These are phyloP conservation scores for Tenthredo scrophulariae DNA, from an alignment of 2,888 invertebrate genomes.

Conservation along the genomic window DNA sequence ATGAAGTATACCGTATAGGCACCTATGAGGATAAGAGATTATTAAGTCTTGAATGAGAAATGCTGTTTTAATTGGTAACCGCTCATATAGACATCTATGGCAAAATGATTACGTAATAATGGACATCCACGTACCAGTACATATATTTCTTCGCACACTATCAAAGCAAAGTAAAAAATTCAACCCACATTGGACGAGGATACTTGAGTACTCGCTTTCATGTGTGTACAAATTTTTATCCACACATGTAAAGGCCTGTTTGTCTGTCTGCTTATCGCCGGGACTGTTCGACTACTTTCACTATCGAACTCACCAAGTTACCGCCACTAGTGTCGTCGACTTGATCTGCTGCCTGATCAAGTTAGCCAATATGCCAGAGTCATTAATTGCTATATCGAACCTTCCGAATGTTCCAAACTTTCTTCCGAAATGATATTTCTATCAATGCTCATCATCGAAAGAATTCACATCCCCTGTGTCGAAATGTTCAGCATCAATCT, in stretches of 20 bases:
- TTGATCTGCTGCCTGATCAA: neutral
- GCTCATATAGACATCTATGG: neutral
- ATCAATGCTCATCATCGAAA: neutral
- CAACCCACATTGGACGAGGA: conserved; percentile 33
- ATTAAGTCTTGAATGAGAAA: neutral
- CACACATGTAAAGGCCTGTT: neutral
- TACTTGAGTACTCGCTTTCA: neutral
- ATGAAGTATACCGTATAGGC: neutral
- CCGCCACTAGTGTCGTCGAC: neutral
- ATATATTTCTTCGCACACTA: neutral
- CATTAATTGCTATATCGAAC: neutral
- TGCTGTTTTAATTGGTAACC: neutral
- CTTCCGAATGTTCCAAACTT: neutral
- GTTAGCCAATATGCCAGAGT: neutral
- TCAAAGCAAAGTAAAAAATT: conserved; percentile 22
- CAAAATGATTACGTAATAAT: conserved; percentile 17
- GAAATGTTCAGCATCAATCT: neutral
- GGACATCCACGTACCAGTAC: neutral
- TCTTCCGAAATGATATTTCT: neutral
- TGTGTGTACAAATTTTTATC: conserved; percentile 27
- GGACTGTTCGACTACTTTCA: conserved; percentile 50
- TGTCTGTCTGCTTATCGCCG: conserved; percentile 33
- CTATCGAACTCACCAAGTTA: conserved; percentile 40
- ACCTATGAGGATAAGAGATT: neutral
- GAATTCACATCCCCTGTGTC: neutral